A percentile compares a stretch with the other conserved stretches of the same genome.
Evolutionary conservation across 1,140 invertebrate genomes (phyloP).

Genomic region (Tetraneura akinire): DNA sequence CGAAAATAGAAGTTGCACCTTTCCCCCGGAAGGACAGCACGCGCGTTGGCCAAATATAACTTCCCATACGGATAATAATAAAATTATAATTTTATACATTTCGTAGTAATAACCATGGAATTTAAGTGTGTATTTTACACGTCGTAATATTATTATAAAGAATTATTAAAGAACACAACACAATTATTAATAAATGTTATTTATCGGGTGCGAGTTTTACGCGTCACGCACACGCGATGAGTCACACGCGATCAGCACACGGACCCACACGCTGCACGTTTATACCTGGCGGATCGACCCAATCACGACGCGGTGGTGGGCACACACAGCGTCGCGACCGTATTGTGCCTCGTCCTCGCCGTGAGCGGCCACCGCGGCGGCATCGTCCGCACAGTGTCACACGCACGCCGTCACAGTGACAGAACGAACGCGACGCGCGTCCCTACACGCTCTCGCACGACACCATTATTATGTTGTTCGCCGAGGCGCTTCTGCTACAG

Average conservation of each 20-base stretch:
- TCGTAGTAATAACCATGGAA: not conserved
- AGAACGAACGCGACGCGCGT: not conserved
- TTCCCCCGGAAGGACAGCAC: not conserved
- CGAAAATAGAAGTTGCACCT: too few relatives aligned
- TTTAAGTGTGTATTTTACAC: not conserved
- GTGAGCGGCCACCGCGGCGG: not conserved
- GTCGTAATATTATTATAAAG: too few relatives aligned
- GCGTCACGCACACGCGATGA: not conserved
- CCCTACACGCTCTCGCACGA: not conserved
- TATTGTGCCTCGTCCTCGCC: too few relatives aligned
- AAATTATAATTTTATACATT: not conserved
- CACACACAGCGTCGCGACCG: too few relatives aligned
- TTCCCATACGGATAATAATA: not conserved
- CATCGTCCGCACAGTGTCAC: not conserved
- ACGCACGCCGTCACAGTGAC: not conserved
- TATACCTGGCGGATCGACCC: not conserved
- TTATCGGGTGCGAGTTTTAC: conserved; percentile 5
- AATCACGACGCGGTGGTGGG: too few relatives aligned
- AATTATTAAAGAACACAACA: not conserved
- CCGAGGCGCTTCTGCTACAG: not conserved
- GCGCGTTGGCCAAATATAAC: not conserved
- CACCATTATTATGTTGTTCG: not conserved
- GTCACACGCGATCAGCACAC: not conserved
- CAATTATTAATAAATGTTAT: conserved; percentile 2
- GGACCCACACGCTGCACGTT: not conserved